Conservation (phyloP, 1,140 invertebrate species). For the Drosophila grimshawi region DNA sequence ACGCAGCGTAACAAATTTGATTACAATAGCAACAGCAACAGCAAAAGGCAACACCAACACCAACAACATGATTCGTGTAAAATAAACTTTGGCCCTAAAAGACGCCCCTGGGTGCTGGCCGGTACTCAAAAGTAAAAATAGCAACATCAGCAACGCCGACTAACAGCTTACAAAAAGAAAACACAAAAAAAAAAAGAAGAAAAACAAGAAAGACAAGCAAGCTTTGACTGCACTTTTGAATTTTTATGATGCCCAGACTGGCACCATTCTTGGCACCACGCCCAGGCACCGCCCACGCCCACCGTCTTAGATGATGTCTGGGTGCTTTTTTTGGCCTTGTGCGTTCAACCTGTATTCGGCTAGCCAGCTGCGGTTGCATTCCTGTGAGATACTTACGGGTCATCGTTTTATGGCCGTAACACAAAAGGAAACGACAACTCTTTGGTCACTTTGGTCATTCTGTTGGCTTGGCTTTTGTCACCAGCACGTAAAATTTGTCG, state of each 20-base stretch:
- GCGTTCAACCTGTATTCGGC: constrained; percentile 40
- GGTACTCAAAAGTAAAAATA: constrained; percentile 36
- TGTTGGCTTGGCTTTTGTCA: constrained; percentile 29
- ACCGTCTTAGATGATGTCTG: constrained; percentile 30
- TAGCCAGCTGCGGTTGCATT: constrained; percentile 34
- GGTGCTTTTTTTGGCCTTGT: background rate
- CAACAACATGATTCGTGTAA: background rate
- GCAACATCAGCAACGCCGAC: constrained; percentile 59
- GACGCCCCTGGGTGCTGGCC: constrained; percentile 58
- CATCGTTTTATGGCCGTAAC: constrained; percentile 66
- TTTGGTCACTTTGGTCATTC: constrained; percentile 38
- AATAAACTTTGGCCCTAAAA: constrained; percentile 20
- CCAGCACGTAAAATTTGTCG: constrained; percentile 42
- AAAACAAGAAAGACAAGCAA: background rate
- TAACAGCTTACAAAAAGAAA: background rate
- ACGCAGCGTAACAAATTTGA: constrained; percentile 79
- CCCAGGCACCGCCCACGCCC: constrained; percentile 7
- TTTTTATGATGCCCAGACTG: constrained; percentile 45
- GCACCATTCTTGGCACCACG: constrained; percentile 6
- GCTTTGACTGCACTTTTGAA: constrained; percentile 56
- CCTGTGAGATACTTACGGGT: constrained; percentile 67
- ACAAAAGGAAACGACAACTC: constrained; percentile 49
- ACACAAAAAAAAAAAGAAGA: background rate
- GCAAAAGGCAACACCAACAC: background rate
- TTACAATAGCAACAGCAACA: constrained; percentile 58